phyloP scores from a whole-genome alignment of 1,140 invertebrate genomes.

The Lysiphlebus fabarum region DNA sequence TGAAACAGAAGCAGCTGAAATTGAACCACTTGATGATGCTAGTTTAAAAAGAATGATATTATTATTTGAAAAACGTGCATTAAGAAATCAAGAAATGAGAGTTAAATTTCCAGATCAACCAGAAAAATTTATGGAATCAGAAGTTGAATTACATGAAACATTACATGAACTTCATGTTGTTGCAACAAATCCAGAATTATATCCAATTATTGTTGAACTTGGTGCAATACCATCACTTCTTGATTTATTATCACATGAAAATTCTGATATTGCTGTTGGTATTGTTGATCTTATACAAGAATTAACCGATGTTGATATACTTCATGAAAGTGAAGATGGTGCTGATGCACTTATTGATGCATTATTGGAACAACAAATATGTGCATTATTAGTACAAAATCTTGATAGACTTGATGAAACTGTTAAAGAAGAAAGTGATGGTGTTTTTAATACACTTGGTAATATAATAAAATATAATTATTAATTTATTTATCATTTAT shows the following conservation, averaged over 20 bases:
- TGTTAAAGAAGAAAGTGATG: slow-evolving; percentile 92
- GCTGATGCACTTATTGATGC: slow-evolving; percentile 74
- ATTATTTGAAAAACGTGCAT: slow-evolving; percentile 88
- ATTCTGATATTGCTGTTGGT: slow-evolving; percentile 87
- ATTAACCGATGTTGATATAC: slow-evolving; percentile 92
- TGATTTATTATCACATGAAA: slow-evolving; percentile 93
- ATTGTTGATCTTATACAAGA: slow-evolving; percentile 84
- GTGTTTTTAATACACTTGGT: slow-evolving; percentile 66
- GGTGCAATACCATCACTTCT: slow-evolving; percentile 86
- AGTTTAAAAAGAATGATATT: slow-evolving; percentile 85
- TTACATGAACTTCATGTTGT: slow-evolving; percentile 92
- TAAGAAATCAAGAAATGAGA: slow-evolving; percentile 96
- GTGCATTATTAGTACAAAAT: slow-evolving; percentile 90
- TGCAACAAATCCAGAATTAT: slow-evolving; percentile 93
- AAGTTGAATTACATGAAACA: slow-evolving; percentile 89
- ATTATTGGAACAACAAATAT: slow-evolving; percentile 83
- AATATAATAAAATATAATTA: slow-evolving; percentile 15
- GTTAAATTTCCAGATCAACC: slow-evolving; percentile 98
- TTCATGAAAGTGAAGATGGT: slow-evolving; percentile 85
- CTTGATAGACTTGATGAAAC: slow-evolving; percentile 90
- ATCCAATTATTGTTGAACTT: slow-evolving; percentile 86
- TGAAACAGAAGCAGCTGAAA: slow-evolving; percentile 75
- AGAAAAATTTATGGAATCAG: slow-evolving; percentile 99
- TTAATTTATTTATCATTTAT: too few relatives aligned
- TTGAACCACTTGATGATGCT: slow-evolving; percentile 81